Percentiles rank a stretch among this genome's conserved stretches.
These are phyloP conservation scores for Catharus bicknelli DNA, from an alignment of 2,113 vertebrate genomes.

Conservation along the genomic window DNA sequence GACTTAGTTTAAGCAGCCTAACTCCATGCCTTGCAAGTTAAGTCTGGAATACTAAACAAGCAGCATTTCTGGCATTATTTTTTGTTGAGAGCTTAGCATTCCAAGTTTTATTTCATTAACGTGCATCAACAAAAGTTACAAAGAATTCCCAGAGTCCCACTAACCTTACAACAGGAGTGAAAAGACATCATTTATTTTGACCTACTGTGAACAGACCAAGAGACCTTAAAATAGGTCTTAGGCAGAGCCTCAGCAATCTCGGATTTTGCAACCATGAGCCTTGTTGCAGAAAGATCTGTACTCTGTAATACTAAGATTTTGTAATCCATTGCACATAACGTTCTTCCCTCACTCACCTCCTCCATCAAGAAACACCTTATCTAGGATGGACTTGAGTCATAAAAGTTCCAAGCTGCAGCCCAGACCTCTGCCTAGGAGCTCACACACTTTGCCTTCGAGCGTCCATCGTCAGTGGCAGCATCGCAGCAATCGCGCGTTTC, in stretches of 20 bases:
- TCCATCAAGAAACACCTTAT: constrained; percentile 47
- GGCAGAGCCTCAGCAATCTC: background rate
- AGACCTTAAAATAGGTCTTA: constrained; percentile 17
- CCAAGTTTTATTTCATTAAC: background rate
- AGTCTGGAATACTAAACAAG: background rate
- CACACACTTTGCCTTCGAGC: accelerated
- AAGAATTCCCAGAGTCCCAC: background rate
- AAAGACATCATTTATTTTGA: background rate
- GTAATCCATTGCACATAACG: constrained; percentile 29
- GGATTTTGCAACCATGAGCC: constrained; percentile 33
- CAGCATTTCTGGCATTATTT: background rate
- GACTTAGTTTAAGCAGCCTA: background rate
- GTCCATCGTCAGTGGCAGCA: background rate
- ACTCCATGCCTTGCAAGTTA: background rate
- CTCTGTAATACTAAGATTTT: constrained; percentile 34
- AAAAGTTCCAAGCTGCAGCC: background rate
- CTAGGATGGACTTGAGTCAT: background rate
- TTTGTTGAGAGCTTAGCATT: background rate
- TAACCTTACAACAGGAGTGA: background rate
- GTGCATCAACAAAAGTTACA: background rate
- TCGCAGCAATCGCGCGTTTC: background rate
- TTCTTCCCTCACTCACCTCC: background rate
- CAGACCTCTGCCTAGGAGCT: background rate
- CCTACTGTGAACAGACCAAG: background rate
- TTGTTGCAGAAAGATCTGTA: constrained; percentile 41